These are phyloP conservation scores for Ochropleura leucogaster DNA, from an alignment of 2,888 invertebrate species.

Conservation along the genomic window DNA sequence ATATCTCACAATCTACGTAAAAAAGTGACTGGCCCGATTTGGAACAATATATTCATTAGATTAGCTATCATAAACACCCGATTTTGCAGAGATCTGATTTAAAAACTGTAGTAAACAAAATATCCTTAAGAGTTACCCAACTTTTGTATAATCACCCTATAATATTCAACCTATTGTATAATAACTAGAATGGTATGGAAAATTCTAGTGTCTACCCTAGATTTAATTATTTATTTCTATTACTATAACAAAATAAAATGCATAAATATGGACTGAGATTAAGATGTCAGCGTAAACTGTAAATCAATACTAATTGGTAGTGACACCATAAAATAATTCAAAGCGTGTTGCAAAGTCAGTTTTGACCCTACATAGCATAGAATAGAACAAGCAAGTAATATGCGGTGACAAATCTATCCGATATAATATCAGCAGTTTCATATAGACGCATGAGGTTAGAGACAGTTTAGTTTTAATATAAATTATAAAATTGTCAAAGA, in stretches of 20 bases:
- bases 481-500: slow-evolving; percentile 22
- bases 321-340: slow-evolving; percentile 10
- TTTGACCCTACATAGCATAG: background rate
- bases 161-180: slow-evolving; percentile 4
- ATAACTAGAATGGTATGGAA: slow-evolving; percentile 33
- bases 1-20: too few species aligned
- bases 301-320: slow-evolving; percentile 45
- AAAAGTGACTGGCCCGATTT: too few species aligned
- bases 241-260: background rate
- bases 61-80: too few species aligned
- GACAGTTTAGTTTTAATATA: background rate
- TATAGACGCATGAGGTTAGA: background rate
- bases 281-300: slow-evolving; percentile 1
- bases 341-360: slow-evolving; percentile 38
- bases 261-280: background rate
- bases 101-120: too few species aligned
- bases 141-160: too few species aligned
- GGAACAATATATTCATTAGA: too few species aligned
- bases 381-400: background rate
- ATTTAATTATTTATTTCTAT: background rate
- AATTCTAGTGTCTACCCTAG: slow-evolving; percentile 30
- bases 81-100: too few species aligned
- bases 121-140: too few species aligned
- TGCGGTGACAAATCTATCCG: background rate
- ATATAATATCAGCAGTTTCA: too few species aligned